Evolutionary conservation across 2,797 vertebrate genomes (phyloP).

Genomic region (Alfaro cultratus): DNA sequence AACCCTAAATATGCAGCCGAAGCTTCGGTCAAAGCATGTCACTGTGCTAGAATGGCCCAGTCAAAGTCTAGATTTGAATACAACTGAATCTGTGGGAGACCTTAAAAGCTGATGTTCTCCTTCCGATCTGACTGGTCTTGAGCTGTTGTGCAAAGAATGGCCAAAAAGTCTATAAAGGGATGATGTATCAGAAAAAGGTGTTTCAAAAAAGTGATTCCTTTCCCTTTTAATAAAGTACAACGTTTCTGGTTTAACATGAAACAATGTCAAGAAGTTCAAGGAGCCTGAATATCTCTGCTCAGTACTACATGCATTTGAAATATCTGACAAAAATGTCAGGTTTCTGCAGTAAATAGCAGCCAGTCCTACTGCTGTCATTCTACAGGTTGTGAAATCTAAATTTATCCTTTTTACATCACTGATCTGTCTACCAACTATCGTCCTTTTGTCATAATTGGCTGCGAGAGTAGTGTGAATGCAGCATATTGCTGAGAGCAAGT

Average conservation of each 20-base stretch:
- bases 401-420: constrained; percentile 32
- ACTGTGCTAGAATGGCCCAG: background rate
- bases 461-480: constrained; percentile 37
- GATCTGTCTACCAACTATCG: constrained; percentile 13
- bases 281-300: background rate
- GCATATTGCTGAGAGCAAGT: constrained; percentile 45
- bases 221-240: background rate
- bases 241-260: background rate
- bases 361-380: constrained; percentile 11
- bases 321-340: constrained; percentile 13
- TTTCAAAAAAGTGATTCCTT: background rate
- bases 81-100: background rate
- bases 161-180: background rate
- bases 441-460: constrained; percentile 40
- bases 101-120: background rate
- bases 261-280: background rate
- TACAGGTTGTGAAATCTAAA: constrained; percentile 30
- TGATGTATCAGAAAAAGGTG: background rate
- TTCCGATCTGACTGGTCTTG: background rate
- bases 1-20: background rate
- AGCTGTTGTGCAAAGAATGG: background rate
- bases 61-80: background rate
- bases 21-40: background rate
- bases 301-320: background rate
- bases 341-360: constrained; percentile 13